Evolutionary conservation across 2,888 invertebrate genomes (phyloP), one percentile per base, ranked within the genome.

Genomic region (Dynastes tityus): DNA sequence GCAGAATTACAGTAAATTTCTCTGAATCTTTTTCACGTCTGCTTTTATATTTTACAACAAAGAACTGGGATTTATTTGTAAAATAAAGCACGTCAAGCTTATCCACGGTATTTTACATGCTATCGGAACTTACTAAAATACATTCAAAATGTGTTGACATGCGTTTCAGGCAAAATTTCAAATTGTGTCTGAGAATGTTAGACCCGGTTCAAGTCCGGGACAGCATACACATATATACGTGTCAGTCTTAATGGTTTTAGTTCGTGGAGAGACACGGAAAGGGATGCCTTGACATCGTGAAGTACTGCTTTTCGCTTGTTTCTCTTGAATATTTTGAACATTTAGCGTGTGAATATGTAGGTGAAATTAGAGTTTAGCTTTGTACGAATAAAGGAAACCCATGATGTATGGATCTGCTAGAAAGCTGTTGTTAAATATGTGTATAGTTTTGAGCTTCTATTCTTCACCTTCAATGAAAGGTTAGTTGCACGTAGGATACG

Each of bases 181-280:
- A 51, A 53, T 53, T 0, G n/a, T n/a, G 53, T n/a, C 53, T 53
- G 53, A 16, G 6, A 16, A 53, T 16, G 16, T 71, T 53, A 37
- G 16, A 55, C 37, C 29, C 37, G 13, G 55, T n/a, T 55, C 70
- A 55, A 32, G 70, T 16, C 16, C 32, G 32, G 53, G 37, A 71
- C 37, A 37, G 53, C 51, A 71, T 13, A 55, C 29, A 32, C 37
- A 55, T 53, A 55, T 53, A 32, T 71, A 71, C 37, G 32, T 55
- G 70, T 71, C 70, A 55, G 55, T 13, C 53, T 5, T 71, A 71
- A 71, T 71, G 70, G 70, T 71, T 71, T 29, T 29, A 71, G 53
- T 71, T 32, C 55, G 53, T 71, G 32, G 70, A 29, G 70, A 55
- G 37, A 71, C 55, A 55, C 70, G 70, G 51, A 55, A 71, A 71